These are phyloP conservation scores for Xestia ashworthii DNA, from an alignment of 2,888 invertebrate genomes.

Conservation along the genomic window DNA sequence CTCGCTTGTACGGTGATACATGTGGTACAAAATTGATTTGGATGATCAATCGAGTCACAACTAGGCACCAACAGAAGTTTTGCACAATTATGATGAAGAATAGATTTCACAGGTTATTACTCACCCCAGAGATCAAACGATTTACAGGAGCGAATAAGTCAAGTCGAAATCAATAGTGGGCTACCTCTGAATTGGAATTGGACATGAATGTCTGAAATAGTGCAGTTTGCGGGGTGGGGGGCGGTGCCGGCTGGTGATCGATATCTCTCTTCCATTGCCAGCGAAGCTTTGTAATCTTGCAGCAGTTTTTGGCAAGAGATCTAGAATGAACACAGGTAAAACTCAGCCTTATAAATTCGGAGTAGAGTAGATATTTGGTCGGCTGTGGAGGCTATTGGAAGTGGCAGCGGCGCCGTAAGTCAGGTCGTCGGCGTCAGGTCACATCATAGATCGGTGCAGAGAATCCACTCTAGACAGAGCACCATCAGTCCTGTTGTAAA, in stretches of 20 bases:
- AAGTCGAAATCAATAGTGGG: conserved; percentile 20
- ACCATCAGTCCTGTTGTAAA: background rate
- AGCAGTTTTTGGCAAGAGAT: conserved; percentile 68
- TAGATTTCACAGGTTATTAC: background rate
- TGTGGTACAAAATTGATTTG: background rate
- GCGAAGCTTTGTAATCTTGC: conserved; percentile 66
- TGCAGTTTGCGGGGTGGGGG: conserved; percentile 36
- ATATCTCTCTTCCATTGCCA: conserved; percentile 63
- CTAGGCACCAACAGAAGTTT: background rate
- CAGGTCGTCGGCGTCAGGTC: conserved; percentile 44
- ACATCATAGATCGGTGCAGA: conserved; percentile 11
- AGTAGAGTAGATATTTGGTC: conserved; percentile 39
- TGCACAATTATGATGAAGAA: background rate
- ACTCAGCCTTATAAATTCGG: conserved; percentile 10
- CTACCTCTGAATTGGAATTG: conserved; percentile 33
- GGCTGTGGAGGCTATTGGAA: conserved; percentile 18
- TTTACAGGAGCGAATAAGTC: background rate
- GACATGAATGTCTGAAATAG: conserved; percentile 41
- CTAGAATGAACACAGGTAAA: conserved; percentile 2
- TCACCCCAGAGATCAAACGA: background rate
- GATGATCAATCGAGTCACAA: background rate
- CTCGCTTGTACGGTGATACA: no score
- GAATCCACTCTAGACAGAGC: background rate
- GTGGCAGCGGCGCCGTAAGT: conserved; percentile 49
- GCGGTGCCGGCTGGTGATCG: conserved; percentile 51